Percentiles rank a stretch among this genome's conserved stretches.
These are phyloP conservation scores for Dioctria linearis DNA, from an alignment of 2,888 invertebrate genomes.

Conservation along the genomic window DNA sequence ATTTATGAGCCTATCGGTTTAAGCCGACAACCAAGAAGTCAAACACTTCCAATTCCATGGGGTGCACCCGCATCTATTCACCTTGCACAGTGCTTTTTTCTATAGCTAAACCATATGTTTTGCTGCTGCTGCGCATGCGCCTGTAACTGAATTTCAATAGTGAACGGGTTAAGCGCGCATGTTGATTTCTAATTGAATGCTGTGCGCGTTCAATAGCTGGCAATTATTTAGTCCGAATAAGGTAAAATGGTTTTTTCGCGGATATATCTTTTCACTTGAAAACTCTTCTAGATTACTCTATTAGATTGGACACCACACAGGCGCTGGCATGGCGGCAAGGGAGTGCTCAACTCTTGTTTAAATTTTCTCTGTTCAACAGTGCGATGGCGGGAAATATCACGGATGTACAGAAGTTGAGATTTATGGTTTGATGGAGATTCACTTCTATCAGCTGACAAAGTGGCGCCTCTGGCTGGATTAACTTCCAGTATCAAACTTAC, in stretches of 20 bases:
- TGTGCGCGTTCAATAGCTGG: slow-evolving; percentile 1
- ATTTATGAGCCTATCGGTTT: slow-evolving; percentile 7
- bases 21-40: neutral
- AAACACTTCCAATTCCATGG: neutral
- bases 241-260: neutral
- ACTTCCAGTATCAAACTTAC: too few relatives aligned
- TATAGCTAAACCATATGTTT: neutral
- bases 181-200: slow-evolving; percentile 35
- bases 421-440: too few relatives aligned
- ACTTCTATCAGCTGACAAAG: too few relatives aligned
- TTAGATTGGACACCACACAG: too few relatives aligned
- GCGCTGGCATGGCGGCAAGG: neutral
- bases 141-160: slow-evolving; percentile 26
- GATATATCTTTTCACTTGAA: too few relatives aligned
- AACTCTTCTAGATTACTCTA: too few relatives aligned
- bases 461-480: too few relatives aligned
- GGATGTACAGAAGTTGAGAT: too few relatives aligned
- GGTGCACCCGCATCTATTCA: slow-evolving; percentile 23
- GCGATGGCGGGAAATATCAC: too few relatives aligned
- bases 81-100: slow-evolving; percentile 1
- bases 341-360: neutral
- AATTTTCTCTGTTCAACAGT: neutral
- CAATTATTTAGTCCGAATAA: slow-evolving; percentile 44
- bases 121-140: slow-evolving; percentile 19
- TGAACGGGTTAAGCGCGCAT: slow-evolving; percentile 22